A percentile compares a stretch with the other conserved stretches of the same genome.
Evolutionary conservation across 2,797 vertebrate species (phyloP).

Genomic region (Champsocephalus gunnari): DNA sequence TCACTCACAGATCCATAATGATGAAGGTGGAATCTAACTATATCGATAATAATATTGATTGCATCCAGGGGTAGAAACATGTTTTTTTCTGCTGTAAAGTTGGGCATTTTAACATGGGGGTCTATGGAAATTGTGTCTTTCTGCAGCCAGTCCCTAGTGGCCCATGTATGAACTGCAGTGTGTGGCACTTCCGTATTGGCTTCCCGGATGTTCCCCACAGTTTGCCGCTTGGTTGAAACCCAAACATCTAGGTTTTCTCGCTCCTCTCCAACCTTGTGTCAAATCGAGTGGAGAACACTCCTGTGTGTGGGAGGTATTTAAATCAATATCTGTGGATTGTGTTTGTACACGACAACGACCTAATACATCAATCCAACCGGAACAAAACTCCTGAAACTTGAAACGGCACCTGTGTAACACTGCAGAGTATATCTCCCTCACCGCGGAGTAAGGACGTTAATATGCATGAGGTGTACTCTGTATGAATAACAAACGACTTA

Average conservation of each 20-base stretch:
- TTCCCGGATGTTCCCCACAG: too few relatives aligned
- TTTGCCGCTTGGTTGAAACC: neutral
- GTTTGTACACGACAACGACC: neutral
- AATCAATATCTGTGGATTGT: neutral
- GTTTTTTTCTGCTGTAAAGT: too few relatives aligned
- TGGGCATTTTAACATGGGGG: too few relatives aligned
- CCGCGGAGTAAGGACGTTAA: neutral
- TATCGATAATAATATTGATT: too few relatives aligned
- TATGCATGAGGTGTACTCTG: neutral
- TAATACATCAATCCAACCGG: neutral
- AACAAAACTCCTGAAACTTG: neutral
- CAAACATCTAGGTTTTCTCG: too few relatives aligned
- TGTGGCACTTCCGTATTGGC: too few relatives aligned
- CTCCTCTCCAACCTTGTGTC: neutral
- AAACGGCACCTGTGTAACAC: neutral
- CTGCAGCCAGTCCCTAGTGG: too few relatives aligned
- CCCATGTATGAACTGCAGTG: too few relatives aligned
- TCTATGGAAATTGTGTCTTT: too few relatives aligned
- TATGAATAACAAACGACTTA: conserved; percentile 20
- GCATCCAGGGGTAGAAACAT: too few relatives aligned
- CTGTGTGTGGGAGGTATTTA: neutral
- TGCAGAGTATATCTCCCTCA: neutral
- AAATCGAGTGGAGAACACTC: neutral
- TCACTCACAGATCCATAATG: too few relatives aligned
- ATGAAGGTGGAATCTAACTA: too few relatives aligned